Evolutionary conservation across 1,140 invertebrate genomes (phyloP).

Genomic region (Metopolophium dirhodum): DNA sequence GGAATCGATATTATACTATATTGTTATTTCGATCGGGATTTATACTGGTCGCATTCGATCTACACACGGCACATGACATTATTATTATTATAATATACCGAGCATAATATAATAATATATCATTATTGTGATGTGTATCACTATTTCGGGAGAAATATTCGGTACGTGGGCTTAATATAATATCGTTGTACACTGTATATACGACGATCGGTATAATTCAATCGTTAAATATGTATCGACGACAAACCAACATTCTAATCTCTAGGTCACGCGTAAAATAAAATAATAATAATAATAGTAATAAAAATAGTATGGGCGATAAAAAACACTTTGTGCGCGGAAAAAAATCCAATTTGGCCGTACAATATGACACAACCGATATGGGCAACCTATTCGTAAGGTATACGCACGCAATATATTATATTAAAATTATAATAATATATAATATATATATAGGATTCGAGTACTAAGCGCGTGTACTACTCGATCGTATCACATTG

Average conservation of each 20-base stretch:
- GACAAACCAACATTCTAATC: not conserved
- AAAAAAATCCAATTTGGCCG: not conserved
- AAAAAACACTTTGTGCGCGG: not conserved
- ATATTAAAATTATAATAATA: too few relatives aligned
- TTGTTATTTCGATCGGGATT: not conserved
- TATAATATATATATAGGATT: too few relatives aligned
- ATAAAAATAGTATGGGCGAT: too few relatives aligned
- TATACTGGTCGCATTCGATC: not conserved
- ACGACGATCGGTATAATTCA: not conserved
- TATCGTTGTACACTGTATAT: not conserved
- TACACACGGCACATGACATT: not conserved
- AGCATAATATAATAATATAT: slow-evolving; percentile 2
- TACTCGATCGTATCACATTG: not conserved
- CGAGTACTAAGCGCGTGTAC: not conserved
- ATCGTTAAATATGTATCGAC: slow-evolving; percentile 10
- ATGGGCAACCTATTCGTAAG: not conserved
- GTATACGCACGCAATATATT: not conserved
- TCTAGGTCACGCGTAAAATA: not conserved
- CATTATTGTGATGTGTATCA: not conserved
- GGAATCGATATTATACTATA: not conserved
- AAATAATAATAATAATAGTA: not conserved
- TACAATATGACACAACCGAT: not conserved
- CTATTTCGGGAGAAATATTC: not conserved
- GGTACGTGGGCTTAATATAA: not conserved
- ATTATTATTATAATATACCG: not conserved